Conservation (phyloP, 2,797 vertebrate genomes). For the Mallotus villosus region DNA sequence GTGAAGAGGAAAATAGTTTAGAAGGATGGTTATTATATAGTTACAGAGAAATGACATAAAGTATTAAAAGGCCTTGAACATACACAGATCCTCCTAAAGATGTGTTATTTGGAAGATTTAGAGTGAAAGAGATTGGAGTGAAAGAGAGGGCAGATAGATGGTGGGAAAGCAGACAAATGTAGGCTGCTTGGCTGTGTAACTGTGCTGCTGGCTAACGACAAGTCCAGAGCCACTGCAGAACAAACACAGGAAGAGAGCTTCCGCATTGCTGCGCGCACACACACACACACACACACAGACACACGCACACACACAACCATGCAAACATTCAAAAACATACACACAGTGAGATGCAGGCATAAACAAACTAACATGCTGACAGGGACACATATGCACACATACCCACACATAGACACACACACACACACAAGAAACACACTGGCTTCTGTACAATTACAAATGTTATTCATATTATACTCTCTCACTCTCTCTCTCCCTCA, state of each 20-base stretch:
- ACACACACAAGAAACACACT: neutral
- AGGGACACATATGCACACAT: slow-evolving; percentile 13
- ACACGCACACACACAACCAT: slow-evolving; percentile 6
- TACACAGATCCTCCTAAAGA: neutral
- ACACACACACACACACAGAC: slow-evolving; percentile 3
- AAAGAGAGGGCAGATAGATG: neutral
- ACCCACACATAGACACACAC: slow-evolving; percentile 9
- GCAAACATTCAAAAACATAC: neutral
- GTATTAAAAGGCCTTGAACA: too few species aligned
- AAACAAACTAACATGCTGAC: too few species aligned
- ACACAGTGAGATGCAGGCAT: neutral
- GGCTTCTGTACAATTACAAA: neutral
- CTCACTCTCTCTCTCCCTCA: neutral
- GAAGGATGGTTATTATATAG: too few species aligned
- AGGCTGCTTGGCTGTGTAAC: slow-evolving; percentile 4
- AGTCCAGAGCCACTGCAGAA: slow-evolving; percentile 19
- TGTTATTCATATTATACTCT: slow-evolving; percentile 8
- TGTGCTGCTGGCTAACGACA: slow-evolving; percentile 1
- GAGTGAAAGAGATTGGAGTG: neutral
- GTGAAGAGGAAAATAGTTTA: too few species aligned
- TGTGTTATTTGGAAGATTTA: neutral
- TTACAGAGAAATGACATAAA: neutral
- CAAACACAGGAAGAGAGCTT: slow-evolving; percentile 29
- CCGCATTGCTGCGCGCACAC: slow-evolving; percentile 18
- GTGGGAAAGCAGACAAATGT: neutral